These are phyloP conservation scores for Thinocorus orbignyianus DNA, from an alignment of 2,113 vertebrate genomes.

Conservation along the genomic window DNA sequence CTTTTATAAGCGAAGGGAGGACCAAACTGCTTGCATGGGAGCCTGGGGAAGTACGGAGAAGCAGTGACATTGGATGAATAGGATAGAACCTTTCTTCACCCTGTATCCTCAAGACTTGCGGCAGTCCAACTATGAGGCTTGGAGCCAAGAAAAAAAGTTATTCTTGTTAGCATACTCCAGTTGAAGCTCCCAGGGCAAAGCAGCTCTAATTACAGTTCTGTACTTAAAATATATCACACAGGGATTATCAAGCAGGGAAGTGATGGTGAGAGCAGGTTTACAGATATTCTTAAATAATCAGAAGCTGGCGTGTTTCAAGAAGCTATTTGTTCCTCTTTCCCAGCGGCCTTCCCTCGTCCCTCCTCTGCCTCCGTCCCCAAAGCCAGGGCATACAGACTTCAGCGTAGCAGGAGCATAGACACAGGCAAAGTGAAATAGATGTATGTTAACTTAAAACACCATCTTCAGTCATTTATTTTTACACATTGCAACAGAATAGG, in stretches of 20 bases:
- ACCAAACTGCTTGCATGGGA: neutral
- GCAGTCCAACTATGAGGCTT: neutral
- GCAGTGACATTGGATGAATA: neutral
- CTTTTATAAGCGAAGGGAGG: neutral
- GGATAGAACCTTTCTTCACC: neutral
- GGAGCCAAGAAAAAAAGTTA: neutral
- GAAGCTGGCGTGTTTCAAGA: slow-evolving; percentile 21
- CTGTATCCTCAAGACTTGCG: neutral
- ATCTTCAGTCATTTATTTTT: neutral
- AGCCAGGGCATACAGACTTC: neutral
- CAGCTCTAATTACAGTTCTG: slow-evolving; percentile 18
- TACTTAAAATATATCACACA: neutral
- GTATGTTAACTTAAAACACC: neutral
- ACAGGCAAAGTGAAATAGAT: neutral
- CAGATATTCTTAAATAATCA: slow-evolving; percentile 34
- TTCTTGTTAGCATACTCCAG: neutral
- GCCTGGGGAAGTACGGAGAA: neutral
- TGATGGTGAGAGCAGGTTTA: slow-evolving; percentile 11
- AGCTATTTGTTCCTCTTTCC: slow-evolving; percentile 11
- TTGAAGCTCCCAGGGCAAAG: neutral
- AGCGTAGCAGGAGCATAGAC: neutral
- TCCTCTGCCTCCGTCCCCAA: neutral
- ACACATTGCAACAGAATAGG: neutral
- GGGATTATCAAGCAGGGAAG: slow-evolving; percentile 22
- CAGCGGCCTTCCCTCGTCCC: neutral